Conservation (phyloP, 1,140 invertebrate genomes). For the Parasteatoda tepidariorum region DNA sequence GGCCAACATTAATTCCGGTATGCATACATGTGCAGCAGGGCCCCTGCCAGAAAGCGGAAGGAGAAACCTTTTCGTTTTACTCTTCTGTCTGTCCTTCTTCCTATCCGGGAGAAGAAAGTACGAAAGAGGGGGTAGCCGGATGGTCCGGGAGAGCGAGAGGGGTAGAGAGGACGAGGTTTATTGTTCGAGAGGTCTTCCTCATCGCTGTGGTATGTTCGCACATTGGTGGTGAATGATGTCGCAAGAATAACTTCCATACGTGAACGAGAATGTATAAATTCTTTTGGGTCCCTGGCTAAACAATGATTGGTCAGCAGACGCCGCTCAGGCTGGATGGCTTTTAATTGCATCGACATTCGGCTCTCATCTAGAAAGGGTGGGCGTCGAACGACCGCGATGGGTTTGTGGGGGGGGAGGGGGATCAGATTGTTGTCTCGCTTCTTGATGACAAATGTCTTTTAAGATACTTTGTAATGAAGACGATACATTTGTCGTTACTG, state of each 20-base stretch:
- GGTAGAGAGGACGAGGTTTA: conserved; percentile 25
- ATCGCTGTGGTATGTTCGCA: conserved; percentile 29
- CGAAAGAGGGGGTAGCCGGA: conserved; percentile 17
- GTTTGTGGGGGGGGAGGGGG: background rate
- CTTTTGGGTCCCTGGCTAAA: conserved; percentile 9
- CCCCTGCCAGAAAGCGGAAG: conserved; percentile 15
- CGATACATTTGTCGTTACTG: background rate
- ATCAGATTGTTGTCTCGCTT: background rate
- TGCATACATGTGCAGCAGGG: conserved; percentile 18
- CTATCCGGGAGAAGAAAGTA: conserved; percentile 13
- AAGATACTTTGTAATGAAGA: background rate
- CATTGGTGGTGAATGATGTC: conserved; percentile 20
- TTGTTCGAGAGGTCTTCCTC: conserved; percentile 42
- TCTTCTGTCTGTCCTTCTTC: background rate
- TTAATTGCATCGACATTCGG: conserved; percentile 16
- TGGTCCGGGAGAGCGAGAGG: conserved; percentile 24
- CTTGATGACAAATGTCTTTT: background rate
- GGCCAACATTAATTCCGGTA: conserved; percentile 58
- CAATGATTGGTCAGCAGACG: conserved; percentile 34
- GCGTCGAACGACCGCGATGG: too few species aligned
- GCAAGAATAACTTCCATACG: background rate
- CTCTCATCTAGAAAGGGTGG: background rate
- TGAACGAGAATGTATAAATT: conserved; percentile 30
- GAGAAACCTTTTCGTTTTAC: background rate
- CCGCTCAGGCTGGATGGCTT: conserved; percentile 17